Evolutionary conservation across 2,888 invertebrate genomes (phyloP), one percentile per base, ranked within the genome.

Genomic region (Nephrotoma flavescens): DNA sequence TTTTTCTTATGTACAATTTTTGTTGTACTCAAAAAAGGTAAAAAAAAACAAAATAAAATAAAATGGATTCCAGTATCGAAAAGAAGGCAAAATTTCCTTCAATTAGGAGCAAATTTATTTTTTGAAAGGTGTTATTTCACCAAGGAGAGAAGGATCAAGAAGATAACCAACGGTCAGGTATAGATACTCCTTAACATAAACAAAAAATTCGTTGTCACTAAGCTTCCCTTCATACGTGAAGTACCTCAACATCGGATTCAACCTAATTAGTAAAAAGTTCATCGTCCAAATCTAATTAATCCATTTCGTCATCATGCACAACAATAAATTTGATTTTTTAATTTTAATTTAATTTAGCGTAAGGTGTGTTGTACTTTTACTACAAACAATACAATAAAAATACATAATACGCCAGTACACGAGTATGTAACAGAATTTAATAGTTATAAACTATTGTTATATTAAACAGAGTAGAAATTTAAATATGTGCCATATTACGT

Each of bases 211-310:
- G 31, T 31, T 31, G 31, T 31, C 31, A 31, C 31, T 3, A 31
- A 31, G 31, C 3, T n/a, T 31, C 31, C 31, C 31, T 31, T 31
- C 2, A 31, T 31, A 31, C 2, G 31, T 31, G 44, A 44, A 11
- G 44, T 71, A 71, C 19, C 9, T 57, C 57, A 31, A 57, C 42
- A 42, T 84, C 42, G 4, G 42, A 42, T 84, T n/a, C 84, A 84
- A 84, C 42, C 42, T n/a, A 42, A 84, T 84, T 84, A n/a, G n/a
- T 84, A 84, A 84, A 84, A 84, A 84, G 84, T 84, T 84, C 84
- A 84, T 84, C 42, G 42, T 42, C 84, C 84, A 84, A 84, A 84
- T 84, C 84, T 84, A 84, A 84, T 84, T 84, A 84, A 84, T n/a
- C 41, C 12, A 42, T 84, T 84, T 84, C 42, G 84, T 84, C 42